Evolutionary conservation across 2,888 invertebrate species (phyloP).

Genomic region (Zootermopsis nevadensis): DNA sequence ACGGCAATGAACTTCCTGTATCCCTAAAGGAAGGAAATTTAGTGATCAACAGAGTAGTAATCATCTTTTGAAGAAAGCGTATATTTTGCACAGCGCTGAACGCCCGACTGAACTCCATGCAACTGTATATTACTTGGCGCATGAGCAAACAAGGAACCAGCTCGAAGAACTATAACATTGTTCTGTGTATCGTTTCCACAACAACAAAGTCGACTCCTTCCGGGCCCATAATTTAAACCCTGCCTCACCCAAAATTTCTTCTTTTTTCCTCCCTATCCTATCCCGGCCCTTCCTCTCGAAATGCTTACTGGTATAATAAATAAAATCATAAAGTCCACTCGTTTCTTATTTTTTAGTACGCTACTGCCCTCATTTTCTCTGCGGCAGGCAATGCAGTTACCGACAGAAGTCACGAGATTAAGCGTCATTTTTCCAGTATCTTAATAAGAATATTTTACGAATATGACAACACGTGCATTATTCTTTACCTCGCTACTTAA

Average conservation of each 20-base stretch:
- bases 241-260: slow-evolving; percentile 2
- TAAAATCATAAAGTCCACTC: slow-evolving; percentile 45
- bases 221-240: slow-evolving; percentile 30
- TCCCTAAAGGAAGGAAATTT: too few relatives aligned
- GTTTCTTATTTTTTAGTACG: slow-evolving; percentile 16
- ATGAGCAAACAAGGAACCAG: slow-evolving; percentile 10
- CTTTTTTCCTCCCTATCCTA: background rate
- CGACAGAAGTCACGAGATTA: background rate
- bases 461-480: too few relatives aligned
- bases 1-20: too few relatives aligned
- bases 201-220: slow-evolving; percentile 24
- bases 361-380: background rate
- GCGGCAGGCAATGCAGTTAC: background rate
- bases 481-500: too few relatives aligned
- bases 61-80: background rate
- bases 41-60: too few relatives aligned
- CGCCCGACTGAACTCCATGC: background rate
- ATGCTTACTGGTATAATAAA: slow-evolving; percentile 45
- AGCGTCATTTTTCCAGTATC: too few relatives aligned
- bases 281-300: background rate
- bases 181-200: slow-evolving; percentile 32
- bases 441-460: too few relatives aligned
- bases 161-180: slow-evolving; percentile 29
- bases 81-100: background rate
- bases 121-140: slow-evolving; percentile 2